Evolutionary conservation across 2,888 invertebrate species (phyloP), one percentile per base, ranked within the genome.

Genomic region (Philereme vetulata): DNA sequence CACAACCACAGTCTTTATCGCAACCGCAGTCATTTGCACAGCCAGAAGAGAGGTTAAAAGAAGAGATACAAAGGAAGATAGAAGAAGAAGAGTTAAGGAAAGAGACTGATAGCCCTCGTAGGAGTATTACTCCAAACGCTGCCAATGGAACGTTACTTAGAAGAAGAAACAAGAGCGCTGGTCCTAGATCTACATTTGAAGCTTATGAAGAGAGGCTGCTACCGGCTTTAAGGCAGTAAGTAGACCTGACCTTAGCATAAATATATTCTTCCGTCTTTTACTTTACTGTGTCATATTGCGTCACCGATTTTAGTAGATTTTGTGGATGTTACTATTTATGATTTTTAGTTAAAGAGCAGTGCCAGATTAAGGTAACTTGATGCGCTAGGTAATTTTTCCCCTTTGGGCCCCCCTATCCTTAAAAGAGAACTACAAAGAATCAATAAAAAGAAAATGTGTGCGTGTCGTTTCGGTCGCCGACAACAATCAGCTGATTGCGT

Each of bases 151-250:
- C 93, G 88, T 59, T 93, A 93, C 81, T 93, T 80, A 78, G 93
- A 85, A 88, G 96, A 78, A 84, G 94, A 55, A 94, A 94, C 67
- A 95, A 95, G 78, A 95, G 95, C 59, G 95, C 95, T 2, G 94
- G 94, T 6, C 93, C 94, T 0, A 88, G 94, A 10, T 94, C 95
- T 9, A 96, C 96, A 4, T 97, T 96, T 74, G 97, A 97, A 81
- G 96, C 96, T 69, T 97, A 97, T 72, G 98, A 98, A 77, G 97
- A 98, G 72, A 93, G 97, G 57, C 94, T 96, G 0, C 93, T 98
- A 62, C 97, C 97, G 6, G 96, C 97, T 42, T 88, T 97, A 53
- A 94, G 97, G 84, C 97, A 97, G 97, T 97, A 93, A 94, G 95
- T 88, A 7, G 5, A 9, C 4, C 21, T 21, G 2, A 21, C 21